Conservation (phyloP, 35 echinoderm and acorn worm species). For the Hemicentrotus pulcherrimus region DNA sequence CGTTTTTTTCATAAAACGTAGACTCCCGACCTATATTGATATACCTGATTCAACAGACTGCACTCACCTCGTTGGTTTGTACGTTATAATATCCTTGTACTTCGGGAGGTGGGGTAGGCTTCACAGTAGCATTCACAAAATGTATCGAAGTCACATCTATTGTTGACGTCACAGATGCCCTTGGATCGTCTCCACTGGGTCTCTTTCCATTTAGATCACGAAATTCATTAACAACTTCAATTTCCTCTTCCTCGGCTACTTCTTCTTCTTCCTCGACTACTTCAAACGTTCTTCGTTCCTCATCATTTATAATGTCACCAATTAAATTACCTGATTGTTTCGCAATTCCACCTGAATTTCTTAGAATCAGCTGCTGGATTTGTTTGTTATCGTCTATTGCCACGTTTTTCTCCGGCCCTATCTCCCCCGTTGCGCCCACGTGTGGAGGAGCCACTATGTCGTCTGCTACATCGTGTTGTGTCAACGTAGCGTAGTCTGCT, state of each 20-base stretch:
- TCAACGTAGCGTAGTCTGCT: neutral
- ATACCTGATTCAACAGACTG: neutral
- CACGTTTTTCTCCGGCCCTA: neutral
- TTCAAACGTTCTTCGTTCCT: slow-evolving; percentile 43
- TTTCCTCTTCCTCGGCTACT: slow-evolving; percentile 20
- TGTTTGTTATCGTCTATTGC: neutral
- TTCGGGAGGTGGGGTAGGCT: slow-evolving; percentile 51
- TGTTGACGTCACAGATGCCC: slow-evolving; percentile 53
- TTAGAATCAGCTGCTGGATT: slow-evolving; percentile 8
- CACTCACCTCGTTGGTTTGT: slow-evolving; percentile 50
- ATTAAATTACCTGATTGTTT: neutral
- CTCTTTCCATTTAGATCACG: neutral
- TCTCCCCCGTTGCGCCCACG: no score
- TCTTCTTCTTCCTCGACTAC: slow-evolving; percentile 5
- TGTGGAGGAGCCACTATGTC: slow-evolving; percentile 21
- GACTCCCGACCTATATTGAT: neutral
- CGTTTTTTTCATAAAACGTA: neutral
- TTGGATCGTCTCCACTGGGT: slow-evolving; percentile 22
- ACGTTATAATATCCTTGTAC: slow-evolving; percentile 61
- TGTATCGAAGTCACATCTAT: slow-evolving; percentile 62
- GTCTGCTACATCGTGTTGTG: neutral
- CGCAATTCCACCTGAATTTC: neutral
- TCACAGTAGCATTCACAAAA: slow-evolving; percentile 65
- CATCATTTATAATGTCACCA: neutral
- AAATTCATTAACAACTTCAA: slow-evolving; percentile 6